Base-by-base conservation (phyloP, 2,113 vertebrate genomes). In the Numenius arquata region DNA sequence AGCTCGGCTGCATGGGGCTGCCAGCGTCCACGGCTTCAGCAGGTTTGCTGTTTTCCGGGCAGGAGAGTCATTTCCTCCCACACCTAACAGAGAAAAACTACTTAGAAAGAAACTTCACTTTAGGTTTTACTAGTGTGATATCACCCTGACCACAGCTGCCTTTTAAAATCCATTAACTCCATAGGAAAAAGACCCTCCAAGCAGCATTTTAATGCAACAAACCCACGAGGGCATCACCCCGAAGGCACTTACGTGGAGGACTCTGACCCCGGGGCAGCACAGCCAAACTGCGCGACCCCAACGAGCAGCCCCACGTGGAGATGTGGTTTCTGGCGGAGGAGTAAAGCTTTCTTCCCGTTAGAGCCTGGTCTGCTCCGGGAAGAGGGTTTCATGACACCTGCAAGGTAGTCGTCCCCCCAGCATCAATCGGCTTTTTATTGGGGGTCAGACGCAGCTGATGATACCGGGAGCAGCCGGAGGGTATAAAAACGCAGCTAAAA, bases 291-390 rank as follows among this genome's bases (percentile, higher is more conserved):
- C 4, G 2, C 4, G 12, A 55, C 47, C 38, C 8, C 32, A 1
- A 0, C 3, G 4, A 26, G 11, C 75, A 47, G 21, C 8, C 47
- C 47, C n/a, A 19, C 4, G 0, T 0, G 2, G 62, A 79, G 48
- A 45, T 4, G 48, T 2, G 14, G 53, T 72, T 95, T 55, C 38
- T 75, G 48, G 26, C 1, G 0, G 22, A 71, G 56, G 27, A 85
- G 47, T 9, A 29, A 79, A 63, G 41, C 36, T 67, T 72, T 38
- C 79, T 53, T 34, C 40, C 32, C 67, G 9, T 19, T 20, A 74
- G 20, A 41, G 45, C 41, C 52, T 52, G n/a, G 11, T 17, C 47
- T 62, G 50, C 77, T 78, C 73, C 0, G 0, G 71, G 67, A 83
- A 71, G 82, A 82, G 12, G 15, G 23, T 17, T 47, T 23, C 17